Evolutionary conservation across 2,888 invertebrate genomes (phyloP).

Genomic region (Monopis laevigella): DNA sequence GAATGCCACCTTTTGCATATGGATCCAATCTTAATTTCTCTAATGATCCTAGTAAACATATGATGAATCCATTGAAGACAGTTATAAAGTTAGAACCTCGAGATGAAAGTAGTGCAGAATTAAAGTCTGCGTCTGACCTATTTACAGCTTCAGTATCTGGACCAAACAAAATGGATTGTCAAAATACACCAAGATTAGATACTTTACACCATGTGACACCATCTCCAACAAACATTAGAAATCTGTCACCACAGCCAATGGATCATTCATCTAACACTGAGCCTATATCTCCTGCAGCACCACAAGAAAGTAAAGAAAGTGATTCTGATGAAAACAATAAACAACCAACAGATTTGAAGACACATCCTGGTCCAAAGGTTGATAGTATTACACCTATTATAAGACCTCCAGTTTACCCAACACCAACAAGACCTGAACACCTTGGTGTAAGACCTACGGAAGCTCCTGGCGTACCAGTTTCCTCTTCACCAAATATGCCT

Average conservation of each 20-base stretch:
- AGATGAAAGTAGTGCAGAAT: too few species aligned
- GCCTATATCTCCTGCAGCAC: constrained; percentile 53
- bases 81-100: constrained; percentile 61
- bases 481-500: constrained; percentile 49
- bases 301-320: constrained; percentile 52
- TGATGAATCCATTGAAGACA: constrained; percentile 57
- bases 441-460: constrained; percentile 46
- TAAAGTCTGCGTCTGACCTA: too few species aligned
- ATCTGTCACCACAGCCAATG: constrained; percentile 50
- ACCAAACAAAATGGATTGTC: constrained; percentile 50
- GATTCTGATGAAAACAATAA: constrained; percentile 46
- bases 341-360: constrained; percentile 55
- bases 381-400: constrained; percentile 35
- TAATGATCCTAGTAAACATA: constrained; percentile 52
- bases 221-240: constrained; percentile 47
- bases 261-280: constrained; percentile 50
- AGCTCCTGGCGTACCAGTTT: constrained; percentile 37
- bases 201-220: constrained; percentile 54
- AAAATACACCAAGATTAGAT: constrained; percentile 49
- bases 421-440: constrained; percentile 49
- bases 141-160: constrained; percentile 59
- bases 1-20: constrained; percentile 50
- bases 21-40: constrained; percentile 46
- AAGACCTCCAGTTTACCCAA: constrained; percentile 42
- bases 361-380: constrained; percentile 42